Evolutionary conservation across 1,140 invertebrate genomes (phyloP), one percentile per base, ranked within the genome.

Genomic region (Bombus polaris): DNA sequence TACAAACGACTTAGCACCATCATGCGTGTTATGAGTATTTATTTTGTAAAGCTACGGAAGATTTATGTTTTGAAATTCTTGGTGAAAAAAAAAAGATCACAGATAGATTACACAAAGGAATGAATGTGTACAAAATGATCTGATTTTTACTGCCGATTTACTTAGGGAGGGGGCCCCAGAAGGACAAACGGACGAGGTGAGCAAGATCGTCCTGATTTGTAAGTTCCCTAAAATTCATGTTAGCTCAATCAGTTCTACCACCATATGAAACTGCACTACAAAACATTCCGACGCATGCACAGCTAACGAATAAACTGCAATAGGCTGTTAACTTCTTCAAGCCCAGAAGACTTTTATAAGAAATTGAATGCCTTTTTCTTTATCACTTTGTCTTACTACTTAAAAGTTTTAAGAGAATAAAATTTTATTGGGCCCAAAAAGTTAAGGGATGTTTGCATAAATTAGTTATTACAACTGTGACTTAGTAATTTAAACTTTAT

Each of bases 221-320:
- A 93, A 91, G 86, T 91, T 86, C 91, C 92, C 93, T 94, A 94
- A 91, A 94, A 93, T 92, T 90, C 84, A 93, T 87, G 91, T 93
- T 91, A 92, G 86, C 73, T 90, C 79, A 74, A 85, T 92, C 91
- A 92, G 85, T 90, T 70, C 91, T 87, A 83, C 66, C 80, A 79
- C 81, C 85, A 85, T 62, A 87, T 90, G 62, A 81, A 71, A 65
- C n/a, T 81, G 68, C 86, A 86, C 80, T 90, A 90, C 76, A 28
- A 75, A 90, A 83, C 81, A 77, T 86, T 85, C 83, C 80, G 68
- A 85, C 72, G 59, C 87, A 90, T 90, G 89, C 89, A 90, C n/a
- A 90, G 81, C 89, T 90, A 90, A 47, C 53, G 37, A 82, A 86
- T 39, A 53, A 39, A 88, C 47, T 80, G 65, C 71, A 66, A 65